Conservation (phyloP, 1,140 invertebrate species). For the Drosophila virilis region DNA sequence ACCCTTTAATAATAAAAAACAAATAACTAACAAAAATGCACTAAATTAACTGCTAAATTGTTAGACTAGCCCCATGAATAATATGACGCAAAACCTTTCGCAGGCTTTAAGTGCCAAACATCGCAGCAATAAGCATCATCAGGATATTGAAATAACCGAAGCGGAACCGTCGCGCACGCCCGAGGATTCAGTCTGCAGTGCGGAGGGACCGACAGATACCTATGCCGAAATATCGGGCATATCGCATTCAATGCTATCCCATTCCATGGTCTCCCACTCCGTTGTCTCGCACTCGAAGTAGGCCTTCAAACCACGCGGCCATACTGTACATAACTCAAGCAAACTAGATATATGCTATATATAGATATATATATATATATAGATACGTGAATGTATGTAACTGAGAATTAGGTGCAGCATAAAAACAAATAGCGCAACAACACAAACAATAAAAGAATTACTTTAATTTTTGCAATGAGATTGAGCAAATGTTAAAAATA, state of each 20-base stretch:
- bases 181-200: constrained; percentile 90
- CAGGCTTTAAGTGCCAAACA: constrained; percentile 88
- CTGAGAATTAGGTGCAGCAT: constrained; percentile 53
- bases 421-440: constrained; percentile 60
- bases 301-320: constrained; percentile 1
- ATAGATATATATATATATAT: constrained; percentile 12
- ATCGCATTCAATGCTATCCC: constrained; percentile 83
- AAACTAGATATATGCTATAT: constrained; percentile 22
- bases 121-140: constrained; percentile 85
- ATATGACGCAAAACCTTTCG: constrained; percentile 55
- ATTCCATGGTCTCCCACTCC: constrained; percentile 81
- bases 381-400: constrained; percentile 43
- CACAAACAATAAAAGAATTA: constrained; percentile 80
- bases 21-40: constrained; percentile 38
- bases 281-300: constrained; percentile 80
- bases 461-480: constrained; percentile 77
- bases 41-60: constrained; percentile 24
- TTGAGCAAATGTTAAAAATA: constrained; percentile 26
- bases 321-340: constrained; percentile 33
- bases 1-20: constrained; percentile 1
- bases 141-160: constrained; percentile 87
- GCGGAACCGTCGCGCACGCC: constrained; percentile 88
- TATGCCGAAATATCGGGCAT: constrained; percentile 83
- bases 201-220: constrained; percentile 87
- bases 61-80: constrained; percentile 14